Conservation (phyloP, 1,140 invertebrate genomes). For the Trachelipus rathkii region DNA sequence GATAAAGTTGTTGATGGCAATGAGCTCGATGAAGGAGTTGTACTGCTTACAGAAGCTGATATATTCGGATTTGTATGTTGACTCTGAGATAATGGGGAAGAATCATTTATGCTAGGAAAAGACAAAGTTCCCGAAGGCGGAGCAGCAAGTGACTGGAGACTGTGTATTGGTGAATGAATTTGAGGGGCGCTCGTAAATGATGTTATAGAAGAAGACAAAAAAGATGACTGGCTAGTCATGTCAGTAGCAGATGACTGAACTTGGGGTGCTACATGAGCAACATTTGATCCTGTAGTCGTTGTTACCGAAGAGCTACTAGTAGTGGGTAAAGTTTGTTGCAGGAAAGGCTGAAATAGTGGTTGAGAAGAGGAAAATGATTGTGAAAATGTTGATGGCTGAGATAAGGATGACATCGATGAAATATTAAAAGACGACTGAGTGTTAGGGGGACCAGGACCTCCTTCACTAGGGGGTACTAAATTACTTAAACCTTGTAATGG, state of each 20-base stretch:
- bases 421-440: background rate
- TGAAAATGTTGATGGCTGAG: background rate
- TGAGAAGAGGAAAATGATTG: conserved; percentile 3
- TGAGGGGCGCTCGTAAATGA: background rate
- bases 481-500: conserved; percentile 27
- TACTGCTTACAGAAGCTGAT: background rate
- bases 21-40: background rate
- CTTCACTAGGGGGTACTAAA: conserved; percentile 12
- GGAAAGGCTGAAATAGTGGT: conserved; percentile 26
- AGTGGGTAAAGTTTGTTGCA: conserved; percentile 16
- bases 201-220: conserved; percentile 13
- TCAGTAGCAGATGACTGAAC: conserved; percentile 21
- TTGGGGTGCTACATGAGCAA: conserved; percentile 28
- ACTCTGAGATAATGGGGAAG: background rate
- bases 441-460: background rate
- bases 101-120: background rate
- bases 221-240: conserved; percentile 17
- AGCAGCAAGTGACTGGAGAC: background rate
- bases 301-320: conserved; percentile 3
- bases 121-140: background rate
- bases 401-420: background rate
- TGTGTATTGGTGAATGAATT: background rate
- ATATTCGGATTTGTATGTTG: background rate
- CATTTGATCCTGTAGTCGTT: conserved; percentile 2
- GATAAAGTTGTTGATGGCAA: background rate